phyloP scores from a whole-genome alignment of 2,113 vertebrate species.

The Chroicocephalus ridibundus region DNA sequence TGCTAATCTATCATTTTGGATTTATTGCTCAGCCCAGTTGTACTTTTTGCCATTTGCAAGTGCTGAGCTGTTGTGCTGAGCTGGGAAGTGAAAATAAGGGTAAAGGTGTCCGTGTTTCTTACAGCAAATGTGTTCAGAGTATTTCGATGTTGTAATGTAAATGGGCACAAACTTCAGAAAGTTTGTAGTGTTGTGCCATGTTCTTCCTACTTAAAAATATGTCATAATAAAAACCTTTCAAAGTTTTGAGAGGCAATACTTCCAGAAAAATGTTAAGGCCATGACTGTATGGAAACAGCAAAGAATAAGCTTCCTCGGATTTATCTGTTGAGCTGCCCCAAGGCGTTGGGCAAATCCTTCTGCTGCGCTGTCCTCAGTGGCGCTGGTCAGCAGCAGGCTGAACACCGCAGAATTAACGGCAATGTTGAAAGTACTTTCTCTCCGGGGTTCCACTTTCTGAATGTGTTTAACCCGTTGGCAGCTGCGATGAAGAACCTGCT shows the following conservation, averaged over 20 bases:
- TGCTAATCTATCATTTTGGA: constrained; percentile 27
- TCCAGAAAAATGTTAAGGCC: not conserved
- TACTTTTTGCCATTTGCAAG: not conserved
- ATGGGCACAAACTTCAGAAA: not conserved
- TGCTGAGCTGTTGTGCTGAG: not conserved
- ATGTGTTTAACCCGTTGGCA: not conserved
- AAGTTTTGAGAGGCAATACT: not conserved
- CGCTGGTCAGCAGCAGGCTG: not conserved
- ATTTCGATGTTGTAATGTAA: not conserved
- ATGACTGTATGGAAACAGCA: not conserved
- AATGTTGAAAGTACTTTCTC: not conserved
- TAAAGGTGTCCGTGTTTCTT: not conserved
- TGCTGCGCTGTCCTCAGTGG: not conserved
- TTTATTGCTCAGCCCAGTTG: not conserved
- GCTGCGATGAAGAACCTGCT: not conserved
- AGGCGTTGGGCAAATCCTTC: not conserved
- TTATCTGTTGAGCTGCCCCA: not conserved
- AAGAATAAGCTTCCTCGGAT: not conserved
- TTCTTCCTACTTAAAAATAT: not conserved
- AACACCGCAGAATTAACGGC: not conserved
- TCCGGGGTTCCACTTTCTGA: not conserved
- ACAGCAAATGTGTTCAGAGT: not conserved
- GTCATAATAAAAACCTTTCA: not conserved
- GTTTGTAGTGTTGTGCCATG: not conserved
- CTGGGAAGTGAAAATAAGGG: not conserved